Conservation (phyloP, 2,888 invertebrate genomes). For the Anthoptus insignis region DNA sequence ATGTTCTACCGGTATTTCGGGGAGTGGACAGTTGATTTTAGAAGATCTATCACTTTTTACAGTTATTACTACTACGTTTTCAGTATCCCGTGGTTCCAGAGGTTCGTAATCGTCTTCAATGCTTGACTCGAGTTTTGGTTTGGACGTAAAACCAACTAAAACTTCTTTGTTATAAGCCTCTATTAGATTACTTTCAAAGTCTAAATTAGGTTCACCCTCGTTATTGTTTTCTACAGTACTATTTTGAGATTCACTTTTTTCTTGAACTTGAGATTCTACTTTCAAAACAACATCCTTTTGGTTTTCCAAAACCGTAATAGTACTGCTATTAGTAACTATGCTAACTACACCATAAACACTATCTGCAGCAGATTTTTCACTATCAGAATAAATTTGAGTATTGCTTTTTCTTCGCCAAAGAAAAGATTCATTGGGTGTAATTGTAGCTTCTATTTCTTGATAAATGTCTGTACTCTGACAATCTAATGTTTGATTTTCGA, state of each 20-base stretch:
- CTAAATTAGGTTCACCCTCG: constrained; percentile 62
- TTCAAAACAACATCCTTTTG: constrained; percentile 43
- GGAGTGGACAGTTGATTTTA: constrained; percentile 82
- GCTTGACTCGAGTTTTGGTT: constrained; percentile 60
- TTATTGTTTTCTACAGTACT: constrained; percentile 46
- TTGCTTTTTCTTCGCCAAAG: constrained; percentile 87
- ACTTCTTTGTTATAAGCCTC: constrained; percentile 81
- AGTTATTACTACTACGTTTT: constrained; percentile 71
- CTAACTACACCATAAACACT: constrained; percentile 71
- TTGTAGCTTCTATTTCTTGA: constrained; percentile 68
- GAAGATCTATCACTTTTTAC: constrained; percentile 69
- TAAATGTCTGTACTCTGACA: constrained; percentile 53
- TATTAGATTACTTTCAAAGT: constrained; percentile 79
- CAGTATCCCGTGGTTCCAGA: constrained; percentile 70
- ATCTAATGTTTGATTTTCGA: constrained; percentile 37
- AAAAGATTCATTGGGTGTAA: constrained; percentile 89
- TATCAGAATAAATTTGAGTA: constrained; percentile 74
- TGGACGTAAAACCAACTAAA: constrained; percentile 69
- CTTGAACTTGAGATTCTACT: constrained; percentile 60
- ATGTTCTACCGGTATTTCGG: constrained; percentile 76
- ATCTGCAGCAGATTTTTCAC: constrained; percentile 69
- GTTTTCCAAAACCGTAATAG: constrained; percentile 44
- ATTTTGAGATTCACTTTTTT: constrained; percentile 59
- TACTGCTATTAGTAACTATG: constrained; percentile 63
- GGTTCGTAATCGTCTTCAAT: constrained; percentile 81